Evolutionary conservation across 2,113 vertebrate genomes (phyloP).

Genomic region (Hydropotes inermis): DNA sequence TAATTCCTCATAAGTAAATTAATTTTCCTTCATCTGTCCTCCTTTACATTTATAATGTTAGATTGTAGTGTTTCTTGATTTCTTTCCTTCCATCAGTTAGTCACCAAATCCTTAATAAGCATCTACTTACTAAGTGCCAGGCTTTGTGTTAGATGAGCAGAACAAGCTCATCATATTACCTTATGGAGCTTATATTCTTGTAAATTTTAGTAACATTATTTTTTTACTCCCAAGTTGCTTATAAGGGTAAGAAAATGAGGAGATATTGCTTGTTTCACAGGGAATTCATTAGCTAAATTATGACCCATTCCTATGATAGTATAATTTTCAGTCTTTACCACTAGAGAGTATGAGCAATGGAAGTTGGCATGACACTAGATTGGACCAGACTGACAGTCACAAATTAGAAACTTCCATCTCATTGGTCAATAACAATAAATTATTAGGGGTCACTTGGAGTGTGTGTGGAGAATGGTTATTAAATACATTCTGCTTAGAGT

Average conservation of each 20-base stretch:
- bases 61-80: neutral
- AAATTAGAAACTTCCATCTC: neutral
- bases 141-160: neutral
- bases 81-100: neutral
- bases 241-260: neutral
- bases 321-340: neutral
- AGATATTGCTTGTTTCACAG: neutral
- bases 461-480: neutral
- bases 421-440: neutral
- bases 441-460: neutral
- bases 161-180: neutral
- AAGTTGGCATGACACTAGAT: neutral
- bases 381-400: neutral
- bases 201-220: constrained; percentile 4
- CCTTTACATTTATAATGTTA: neutral
- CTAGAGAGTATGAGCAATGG: neutral
- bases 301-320: neutral
- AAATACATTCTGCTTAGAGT: neutral
- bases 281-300: neutral
- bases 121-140: neutral
- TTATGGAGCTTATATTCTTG: neutral
- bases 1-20: neutral
- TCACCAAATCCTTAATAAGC: neutral
- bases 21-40: neutral
- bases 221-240: neutral